Base-by-base conservation (phyloP, 35 echinoderm and acorn worm species). In the Ophiothrix spiculata region DNA sequence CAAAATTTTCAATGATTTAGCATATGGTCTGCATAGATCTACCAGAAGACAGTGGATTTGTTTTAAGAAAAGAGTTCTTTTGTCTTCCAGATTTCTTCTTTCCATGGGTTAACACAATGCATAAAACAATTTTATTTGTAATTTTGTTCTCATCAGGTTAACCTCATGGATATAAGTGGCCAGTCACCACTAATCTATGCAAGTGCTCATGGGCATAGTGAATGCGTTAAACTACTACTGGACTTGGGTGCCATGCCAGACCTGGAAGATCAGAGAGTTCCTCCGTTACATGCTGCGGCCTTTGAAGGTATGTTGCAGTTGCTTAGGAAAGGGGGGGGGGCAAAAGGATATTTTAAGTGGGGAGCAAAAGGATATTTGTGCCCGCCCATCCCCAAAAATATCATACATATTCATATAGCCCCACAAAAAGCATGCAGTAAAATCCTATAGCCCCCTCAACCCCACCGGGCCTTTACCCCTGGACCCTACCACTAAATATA, bases 181-280 rank as follows among this genome's bases (percentile, higher is more conserved):
- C 81, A 84, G 16, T 64, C 37, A 14, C 81, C 81, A 29, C 29
- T 84, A 37, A 69, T 60, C n/a, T 34, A 60, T 35, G 81, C 81
- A 1, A 64, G 81, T 63, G 29, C 56, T 33, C 45, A 84, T 64
- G 42, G 81, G 34, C n/a, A 84, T 0, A 84, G 35, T 35, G 81
- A 84, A 8, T 84, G 81, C 36, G 81, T 84, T 15, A 0, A 84
- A 37, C 54, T 84, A 69, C 29, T 69, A 69, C 60, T 69, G 29
- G 60, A 69, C 60, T 69, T 28, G 16, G 60, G 60, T 69, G 60
- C 60, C 3, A 69, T 2, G 17, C 60, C 60, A 69, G 25, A 69
- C 60, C 23, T 69, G 3, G 60, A 69, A 69, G 29, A 69, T 25
- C 60, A 69, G 1, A 6, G 60, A 69, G 23, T 69, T 25, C 60